These are phyloP conservation scores for Sminthurinus signatus DNA, from an alignment of 1,140 invertebrate species.

Conservation along the genomic window DNA sequence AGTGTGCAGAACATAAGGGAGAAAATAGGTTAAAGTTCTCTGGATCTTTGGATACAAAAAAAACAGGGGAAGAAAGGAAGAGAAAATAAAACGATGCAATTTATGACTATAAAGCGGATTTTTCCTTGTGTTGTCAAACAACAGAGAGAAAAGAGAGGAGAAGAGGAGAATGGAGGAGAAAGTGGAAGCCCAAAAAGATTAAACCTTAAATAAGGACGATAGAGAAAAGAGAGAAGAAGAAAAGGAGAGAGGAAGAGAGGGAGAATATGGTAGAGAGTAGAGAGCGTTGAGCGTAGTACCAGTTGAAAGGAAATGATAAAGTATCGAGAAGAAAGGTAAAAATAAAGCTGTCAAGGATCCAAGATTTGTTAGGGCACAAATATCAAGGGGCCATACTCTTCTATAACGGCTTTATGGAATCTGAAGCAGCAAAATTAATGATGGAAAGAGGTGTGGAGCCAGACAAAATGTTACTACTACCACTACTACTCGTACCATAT, in stretches of 20 bases:
- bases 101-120: constrained; percentile 6
- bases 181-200: neutral
- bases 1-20: too few species aligned
- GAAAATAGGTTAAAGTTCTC: neutral
- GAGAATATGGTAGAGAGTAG: neutral
- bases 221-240: too few species aligned
- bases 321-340: constrained; percentile 7
- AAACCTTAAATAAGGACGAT: neutral
- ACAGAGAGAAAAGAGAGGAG: neutral
- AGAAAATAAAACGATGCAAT: neutral
- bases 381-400: constrained; percentile 2
- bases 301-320: constrained; percentile 10
- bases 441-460: neutral
- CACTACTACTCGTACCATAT: neutral
- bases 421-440: neutral
- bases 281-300: neutral
- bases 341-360: constrained; percentile 4
- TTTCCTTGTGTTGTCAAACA: neutral
- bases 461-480: neutral
- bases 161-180: neutral
- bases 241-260: constrained; percentile 5
- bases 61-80: too few species aligned
- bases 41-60: neutral
- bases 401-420: neutral
- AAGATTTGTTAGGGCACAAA: constrained; percentile 11